Evolutionary conservation across 2,888 invertebrate genomes (phyloP).

Genomic region (Doris montereyensis): DNA sequence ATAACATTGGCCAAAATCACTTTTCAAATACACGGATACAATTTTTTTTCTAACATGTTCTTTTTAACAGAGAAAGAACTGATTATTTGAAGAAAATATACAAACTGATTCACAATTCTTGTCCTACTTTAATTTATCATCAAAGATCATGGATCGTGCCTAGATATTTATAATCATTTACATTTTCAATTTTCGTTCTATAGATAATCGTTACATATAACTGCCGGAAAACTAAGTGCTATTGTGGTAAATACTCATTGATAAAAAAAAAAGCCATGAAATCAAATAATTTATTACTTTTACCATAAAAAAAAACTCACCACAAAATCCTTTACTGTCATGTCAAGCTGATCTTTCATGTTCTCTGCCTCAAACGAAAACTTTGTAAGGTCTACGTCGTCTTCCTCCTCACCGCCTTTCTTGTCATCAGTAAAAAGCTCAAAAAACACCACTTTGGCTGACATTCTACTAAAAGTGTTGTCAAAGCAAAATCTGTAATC

Average conservation of each 20-base stretch:
- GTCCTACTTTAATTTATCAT: too few species aligned
- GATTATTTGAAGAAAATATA: too few species aligned
- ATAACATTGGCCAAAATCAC: too few species aligned
- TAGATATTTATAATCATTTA: too few species aligned
- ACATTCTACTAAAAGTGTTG: slow-evolving; percentile 87
- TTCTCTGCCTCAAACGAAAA: slow-evolving; percentile 69
- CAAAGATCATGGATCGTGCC: too few species aligned
- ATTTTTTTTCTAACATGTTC: too few species aligned
- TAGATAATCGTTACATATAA: too few species aligned
- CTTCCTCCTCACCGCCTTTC: slow-evolving; percentile 56
- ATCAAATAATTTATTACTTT: slow-evolving; percentile 3
- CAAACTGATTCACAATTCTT: too few species aligned
- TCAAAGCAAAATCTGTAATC: slow-evolving; percentile 91
- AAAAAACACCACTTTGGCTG: slow-evolving; percentile 87
- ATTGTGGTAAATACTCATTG: neutral
- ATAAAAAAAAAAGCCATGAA: neutral
- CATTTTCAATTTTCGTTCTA: too few species aligned
- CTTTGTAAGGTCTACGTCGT: slow-evolving; percentile 49
- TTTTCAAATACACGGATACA: too few species aligned
- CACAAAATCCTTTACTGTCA: slow-evolving; percentile 69
- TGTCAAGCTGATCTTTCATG: slow-evolving; percentile 76
- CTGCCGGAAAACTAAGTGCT: too few species aligned
- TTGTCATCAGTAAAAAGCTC: slow-evolving; percentile 76
- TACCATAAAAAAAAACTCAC: slow-evolving; percentile 48
- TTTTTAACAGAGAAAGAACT: too few species aligned